These are phyloP conservation scores for Catamblyrhynchus diadema DNA, from an alignment of 2,797 vertebrate genomes.

Conservation along the genomic window DNA sequence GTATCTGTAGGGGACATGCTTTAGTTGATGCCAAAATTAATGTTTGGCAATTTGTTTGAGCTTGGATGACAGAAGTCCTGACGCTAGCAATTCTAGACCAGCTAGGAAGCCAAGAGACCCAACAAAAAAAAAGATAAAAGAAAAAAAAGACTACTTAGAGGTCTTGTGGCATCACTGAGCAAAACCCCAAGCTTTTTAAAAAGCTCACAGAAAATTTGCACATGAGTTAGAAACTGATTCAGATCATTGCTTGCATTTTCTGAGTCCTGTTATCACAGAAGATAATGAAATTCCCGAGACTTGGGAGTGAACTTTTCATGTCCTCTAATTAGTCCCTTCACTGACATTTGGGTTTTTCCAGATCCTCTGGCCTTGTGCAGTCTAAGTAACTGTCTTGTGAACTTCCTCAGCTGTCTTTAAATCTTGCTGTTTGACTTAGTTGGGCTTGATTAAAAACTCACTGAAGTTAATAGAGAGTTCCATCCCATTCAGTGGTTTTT, in stretches of 20 bases:
- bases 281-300: constrained; percentile 18
- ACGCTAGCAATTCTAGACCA: not conserved
- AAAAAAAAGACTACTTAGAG: not conserved
- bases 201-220: not conserved
- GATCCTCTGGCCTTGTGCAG: not conserved
- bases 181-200: not conserved
- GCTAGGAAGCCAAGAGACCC: not conserved
- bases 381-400: not conserved
- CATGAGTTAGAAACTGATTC: not conserved
- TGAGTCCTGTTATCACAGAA: constrained; percentile 18
- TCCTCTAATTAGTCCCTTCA: constrained; percentile 1
- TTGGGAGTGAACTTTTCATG: not conserved
- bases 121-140: not conserved
- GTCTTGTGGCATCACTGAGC: not conserved
- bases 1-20: not conserved
- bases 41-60: not conserved
- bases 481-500: not conserved
- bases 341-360: not conserved
- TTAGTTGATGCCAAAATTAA: not conserved
- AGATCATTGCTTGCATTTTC: not conserved
- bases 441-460: constrained; percentile 25
- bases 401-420: not conserved
- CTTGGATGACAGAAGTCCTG: not conserved
- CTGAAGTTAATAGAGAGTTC: constrained; percentile 1
- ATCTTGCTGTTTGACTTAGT: not conserved